phyloP scores from a whole-genome alignment of 2,113 vertebrate species.

The Neodon shergylaensis region DNA sequence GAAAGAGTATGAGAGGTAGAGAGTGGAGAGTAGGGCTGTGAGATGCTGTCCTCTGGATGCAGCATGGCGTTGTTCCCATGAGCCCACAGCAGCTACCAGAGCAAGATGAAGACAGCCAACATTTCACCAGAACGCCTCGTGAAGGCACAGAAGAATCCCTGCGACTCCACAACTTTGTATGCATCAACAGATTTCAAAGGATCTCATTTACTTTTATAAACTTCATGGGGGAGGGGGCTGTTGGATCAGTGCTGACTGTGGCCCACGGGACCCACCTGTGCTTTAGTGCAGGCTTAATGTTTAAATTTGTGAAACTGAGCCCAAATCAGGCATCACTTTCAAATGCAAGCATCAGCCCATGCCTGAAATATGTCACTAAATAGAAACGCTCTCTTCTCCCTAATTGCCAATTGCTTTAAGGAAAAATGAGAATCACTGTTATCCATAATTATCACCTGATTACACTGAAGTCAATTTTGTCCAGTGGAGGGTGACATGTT shows the following conservation, averaged over 20 bases:
- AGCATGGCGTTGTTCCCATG: not conserved
- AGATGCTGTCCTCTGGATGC: not conserved
- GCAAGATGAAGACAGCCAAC: not conserved
- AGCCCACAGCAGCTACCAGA: not conserved
- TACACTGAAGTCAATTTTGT: not conserved
- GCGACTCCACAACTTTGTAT: not conserved
- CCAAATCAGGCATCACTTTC: not conserved
- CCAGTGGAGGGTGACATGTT: fast-evolving
- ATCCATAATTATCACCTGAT: not conserved
- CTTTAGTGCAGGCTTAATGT: not conserved
- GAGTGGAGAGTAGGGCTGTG: not conserved
- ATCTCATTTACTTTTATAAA: not conserved
- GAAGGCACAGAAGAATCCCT: too few relatives aligned
- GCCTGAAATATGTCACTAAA: not conserved
- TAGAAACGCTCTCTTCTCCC: not conserved
- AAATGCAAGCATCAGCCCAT: too few relatives aligned
- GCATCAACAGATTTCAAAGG: not conserved
- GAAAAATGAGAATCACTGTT: not conserved
- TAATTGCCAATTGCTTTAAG: not conserved
- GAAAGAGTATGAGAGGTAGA: not conserved
- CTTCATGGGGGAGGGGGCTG: not conserved
- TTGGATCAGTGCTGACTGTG: not conserved
- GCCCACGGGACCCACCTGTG: not conserved
- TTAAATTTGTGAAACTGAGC: not conserved
- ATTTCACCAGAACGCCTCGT: not conserved